Evolutionary conservation across 1,140 invertebrate species (phyloP).

Genomic region (Apolygus lucorum): DNA sequence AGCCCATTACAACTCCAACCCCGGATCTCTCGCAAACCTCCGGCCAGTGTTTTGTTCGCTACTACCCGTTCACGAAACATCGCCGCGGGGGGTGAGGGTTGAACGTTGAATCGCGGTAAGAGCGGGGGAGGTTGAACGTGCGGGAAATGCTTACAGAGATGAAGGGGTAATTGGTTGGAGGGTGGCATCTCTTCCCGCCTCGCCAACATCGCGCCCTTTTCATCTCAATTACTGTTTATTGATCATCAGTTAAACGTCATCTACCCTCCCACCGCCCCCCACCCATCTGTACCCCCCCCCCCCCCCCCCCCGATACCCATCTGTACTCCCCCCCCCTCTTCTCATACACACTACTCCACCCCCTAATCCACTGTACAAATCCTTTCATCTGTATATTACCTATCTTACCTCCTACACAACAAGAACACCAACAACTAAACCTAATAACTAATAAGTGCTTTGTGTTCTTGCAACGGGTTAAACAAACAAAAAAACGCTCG

Average conservation of each 20-base stretch:
- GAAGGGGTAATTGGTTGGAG: not conserved
- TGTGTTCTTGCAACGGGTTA: no score
- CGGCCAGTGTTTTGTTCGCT: not conserved
- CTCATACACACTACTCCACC: not conserved
- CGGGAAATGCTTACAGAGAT: no score
- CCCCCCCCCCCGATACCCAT: not conserved
- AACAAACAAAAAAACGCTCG: no score
- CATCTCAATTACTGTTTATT: not conserved
- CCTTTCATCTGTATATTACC: no score
- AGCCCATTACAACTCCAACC: not conserved
- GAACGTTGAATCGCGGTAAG: not conserved
- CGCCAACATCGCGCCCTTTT: not conserved
- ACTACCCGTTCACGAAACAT: not conserved
- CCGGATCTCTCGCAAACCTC: not conserved
- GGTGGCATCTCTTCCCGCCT: not conserved
- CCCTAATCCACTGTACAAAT: no score
- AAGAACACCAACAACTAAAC: no score
- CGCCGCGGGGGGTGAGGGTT: not conserved
- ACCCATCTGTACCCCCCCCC: no score
- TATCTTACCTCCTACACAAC: no score
- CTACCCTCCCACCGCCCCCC: slow-evolving; percentile 6
- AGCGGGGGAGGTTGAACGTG: no score
- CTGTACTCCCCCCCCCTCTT: not conserved
- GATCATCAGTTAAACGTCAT: slow-evolving; percentile 2
- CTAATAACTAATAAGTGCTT: no score